Evolutionary conservation across 1,140 invertebrate genomes (phyloP), one percentile per base, ranked within the genome.

Genomic region (Drosophila sulfurigaster): DNA sequence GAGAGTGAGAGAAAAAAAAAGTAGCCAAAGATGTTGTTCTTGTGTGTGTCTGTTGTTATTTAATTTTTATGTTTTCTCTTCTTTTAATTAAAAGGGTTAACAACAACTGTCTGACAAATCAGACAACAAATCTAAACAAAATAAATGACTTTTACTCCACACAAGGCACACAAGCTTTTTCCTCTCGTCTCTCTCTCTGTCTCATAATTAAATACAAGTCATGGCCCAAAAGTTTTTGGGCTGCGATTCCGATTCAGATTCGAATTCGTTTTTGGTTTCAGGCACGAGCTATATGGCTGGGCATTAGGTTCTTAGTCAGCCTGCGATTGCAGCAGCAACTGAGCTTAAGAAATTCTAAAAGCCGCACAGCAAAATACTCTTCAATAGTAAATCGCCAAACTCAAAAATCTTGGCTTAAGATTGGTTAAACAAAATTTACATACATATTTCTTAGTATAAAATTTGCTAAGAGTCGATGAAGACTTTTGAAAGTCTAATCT

Each of bases 111-210:
- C 77, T 73, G 68, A 70, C 60, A 79, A 76, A 79, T 79, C 77
- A 76, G 63, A 76, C 66, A 79, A 79, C 77, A 79, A 75, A 79
- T 76, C 83, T 70, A 78, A 87, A 87, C 75, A 83, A 87, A 69
- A 87, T 88, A 87, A 87, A 87, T 88, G 76, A 88, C 77, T 88
- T 88, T 87, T 87, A 82, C 82, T 82, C 62, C 58, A 63, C 58
- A 64, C 58, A 62, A 78, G 45, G 46, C 56, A 62, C 49, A 62
- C 69, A 81, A 86, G 78, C 82, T 81, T 81, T 68, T 70, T 3
- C 20, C 20, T 25, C 20, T 25, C 20, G 20, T 25, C 20, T 3
- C 20, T 25, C 20, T 25, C 20, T 20, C 7, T 43, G 30, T 49
- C 57, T 72, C 78, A 78, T 46, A 81, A 79, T 69, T 73, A 48